phyloP scores from a whole-genome alignment of 2,888 invertebrate genomes.

The Erebia epiphron region DNA sequence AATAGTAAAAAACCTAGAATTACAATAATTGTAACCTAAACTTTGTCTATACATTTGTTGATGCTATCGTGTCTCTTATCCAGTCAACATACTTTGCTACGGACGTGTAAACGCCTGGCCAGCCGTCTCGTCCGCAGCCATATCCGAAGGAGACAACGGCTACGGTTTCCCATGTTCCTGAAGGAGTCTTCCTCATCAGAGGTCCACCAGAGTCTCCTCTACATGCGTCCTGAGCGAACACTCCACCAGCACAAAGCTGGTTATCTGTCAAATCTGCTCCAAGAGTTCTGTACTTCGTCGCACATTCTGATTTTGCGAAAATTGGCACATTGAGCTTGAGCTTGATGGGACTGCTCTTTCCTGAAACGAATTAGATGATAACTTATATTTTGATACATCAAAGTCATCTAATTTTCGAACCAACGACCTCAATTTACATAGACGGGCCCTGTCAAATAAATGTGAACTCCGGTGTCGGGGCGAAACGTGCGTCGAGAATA shows the following conservation, averaged over 20 bases:
- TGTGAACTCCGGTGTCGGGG: too few species aligned
- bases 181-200: constrained; percentile 82
- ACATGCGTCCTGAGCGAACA: constrained; percentile 87
- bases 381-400: too few species aligned
- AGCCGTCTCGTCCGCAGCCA: constrained; percentile 85
- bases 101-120: constrained; percentile 87
- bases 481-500: too few species aligned
- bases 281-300: constrained; percentile 71
- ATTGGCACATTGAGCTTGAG: constrained; percentile 84
- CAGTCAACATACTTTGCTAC: constrained; percentile 84
- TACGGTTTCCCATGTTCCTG: constrained; percentile 81
- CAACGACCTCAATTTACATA: too few species aligned
- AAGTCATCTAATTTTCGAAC: too few species aligned
- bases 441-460: too few species aligned
- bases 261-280: constrained; percentile 76
- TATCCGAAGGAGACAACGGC: constrained; percentile 88
- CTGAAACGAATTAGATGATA: constrained; percentile 48
- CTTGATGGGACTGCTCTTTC: constrained; percentile 82
- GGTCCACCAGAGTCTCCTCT: constrained; percentile 91
- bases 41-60: constrained; percentile 45
- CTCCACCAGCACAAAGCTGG: constrained; percentile 89
- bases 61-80: constrained; percentile 74
- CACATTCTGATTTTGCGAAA: constrained; percentile 79
- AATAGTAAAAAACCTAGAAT: constrained; percentile 9
- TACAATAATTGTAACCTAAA: constrained; percentile 7